Evolutionary conservation across 2,888 invertebrate genomes (phyloP), one percentile per base, ranked within the genome.

Genomic region (Eristalis pertinax): DNA sequence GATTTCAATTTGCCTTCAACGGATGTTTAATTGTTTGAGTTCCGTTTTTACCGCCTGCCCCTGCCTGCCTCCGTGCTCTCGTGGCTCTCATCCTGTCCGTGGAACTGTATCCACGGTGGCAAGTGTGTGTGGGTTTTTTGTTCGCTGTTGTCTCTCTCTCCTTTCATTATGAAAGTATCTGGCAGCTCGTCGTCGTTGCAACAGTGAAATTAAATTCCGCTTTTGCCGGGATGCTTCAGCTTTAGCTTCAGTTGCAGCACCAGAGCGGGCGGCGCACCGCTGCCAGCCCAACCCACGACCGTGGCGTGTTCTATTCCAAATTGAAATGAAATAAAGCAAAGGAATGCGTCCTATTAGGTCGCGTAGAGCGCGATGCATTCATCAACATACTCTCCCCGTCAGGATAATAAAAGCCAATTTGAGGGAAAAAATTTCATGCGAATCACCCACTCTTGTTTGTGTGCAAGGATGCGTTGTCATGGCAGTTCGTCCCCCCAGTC

Each of bases 1-100:
- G 83, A 83, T 79, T 87, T 75, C 78, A 75, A 75, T 85, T 87
- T 83, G 72, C 86, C 74, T 70, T 50, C 75, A 72, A 83, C 86
- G 83, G 86, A 83, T 83, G 74, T 79, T 87, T 82, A 87, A 87
- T 87, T 87, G 83, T 75, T 83, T 83, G 79, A 79, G 70, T 81
- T 77, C 69, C 41, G 50, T 50, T 50, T 19, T n/a, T 8, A 10
- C 1, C 19, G 19, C 8, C 19, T 1, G 19, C n/a, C n/a, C 1
- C 43, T 19, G 0, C 1, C 19, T n/a, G n/a, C n/a, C n/a, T n/a
- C n/a, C n/a, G n/a, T n/a, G n/a, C n/a, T 1, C 1, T 1, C 7
- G 7, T 41, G 41, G 13, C 13, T 13, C 13, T 43, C n/a, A 4
- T 15, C 38, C 13, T 38, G 38, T 38, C 32, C 32, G 32, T 32